These are phyloP conservation scores for Caiman crocodilus DNA, from an alignment of 2,797 vertebrate genomes.

Conservation along the genomic window DNA sequence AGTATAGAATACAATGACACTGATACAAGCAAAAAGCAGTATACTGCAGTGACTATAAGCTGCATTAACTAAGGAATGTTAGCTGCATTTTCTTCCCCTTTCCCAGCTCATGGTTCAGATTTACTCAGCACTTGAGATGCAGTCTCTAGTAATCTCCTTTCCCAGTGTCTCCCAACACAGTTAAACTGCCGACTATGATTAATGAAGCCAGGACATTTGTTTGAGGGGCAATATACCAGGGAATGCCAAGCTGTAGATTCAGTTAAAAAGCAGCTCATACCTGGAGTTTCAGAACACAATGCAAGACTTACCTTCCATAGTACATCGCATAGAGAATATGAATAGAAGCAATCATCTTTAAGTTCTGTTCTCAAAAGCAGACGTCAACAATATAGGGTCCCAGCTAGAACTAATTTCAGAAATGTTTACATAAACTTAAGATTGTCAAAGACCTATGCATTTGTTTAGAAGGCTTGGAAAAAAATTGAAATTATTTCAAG, in stretches of 20 bases:
- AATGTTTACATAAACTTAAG: background rate
- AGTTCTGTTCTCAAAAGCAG: background rate
- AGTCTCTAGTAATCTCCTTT: background rate
- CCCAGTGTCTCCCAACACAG: background rate
- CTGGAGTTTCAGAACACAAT: background rate
- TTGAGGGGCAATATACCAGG: background rate
- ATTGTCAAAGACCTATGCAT: background rate
- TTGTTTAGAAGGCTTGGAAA: background rate
- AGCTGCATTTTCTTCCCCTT: too few relatives aligned
- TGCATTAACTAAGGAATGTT: too few relatives aligned
- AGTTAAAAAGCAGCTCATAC: background rate
- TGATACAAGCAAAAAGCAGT: too few relatives aligned
- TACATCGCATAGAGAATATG: background rate
- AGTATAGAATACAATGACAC: too few relatives aligned
- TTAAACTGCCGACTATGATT: background rate
- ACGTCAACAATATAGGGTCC: background rate
- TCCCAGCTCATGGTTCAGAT: too few relatives aligned
- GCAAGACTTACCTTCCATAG: background rate
- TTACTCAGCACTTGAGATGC: too few relatives aligned
- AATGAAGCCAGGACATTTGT: background rate
- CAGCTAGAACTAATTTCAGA: background rate
- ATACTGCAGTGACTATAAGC: too few relatives aligned
- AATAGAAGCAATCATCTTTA: background rate
- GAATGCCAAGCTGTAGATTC: background rate
- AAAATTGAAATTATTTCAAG: background rate